These are phyloP conservation scores for Xestia sexstrigata DNA, from an alignment of 2,888 invertebrate genomes.

Conservation along the genomic window DNA sequence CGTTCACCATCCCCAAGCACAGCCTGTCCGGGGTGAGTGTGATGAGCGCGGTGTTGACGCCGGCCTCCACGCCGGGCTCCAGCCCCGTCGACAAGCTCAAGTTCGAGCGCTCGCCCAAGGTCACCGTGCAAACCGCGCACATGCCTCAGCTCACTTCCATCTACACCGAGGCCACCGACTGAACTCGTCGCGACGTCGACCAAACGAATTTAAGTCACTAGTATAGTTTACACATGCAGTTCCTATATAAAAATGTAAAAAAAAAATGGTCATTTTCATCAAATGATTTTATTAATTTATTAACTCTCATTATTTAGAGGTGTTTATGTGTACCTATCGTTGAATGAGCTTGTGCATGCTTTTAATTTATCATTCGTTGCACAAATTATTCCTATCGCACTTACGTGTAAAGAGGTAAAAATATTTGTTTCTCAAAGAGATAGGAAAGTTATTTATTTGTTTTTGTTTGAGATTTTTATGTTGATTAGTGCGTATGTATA, in stretches of 20 bases:
- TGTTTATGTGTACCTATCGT: constrained; percentile 59
- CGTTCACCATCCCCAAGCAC: constrained; percentile 86
- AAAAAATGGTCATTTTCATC: constrained; percentile 67
- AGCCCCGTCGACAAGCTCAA: constrained; percentile 79
- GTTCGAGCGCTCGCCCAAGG: constrained; percentile 79
- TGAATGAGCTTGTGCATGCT: constrained; percentile 72
- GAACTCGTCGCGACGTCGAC: constrained; percentile 56
- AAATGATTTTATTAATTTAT: constrained; percentile 54
- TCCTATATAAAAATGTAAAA: constrained; percentile 79
- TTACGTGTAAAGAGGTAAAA: constrained; percentile 67
- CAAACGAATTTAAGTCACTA: constrained; percentile 84
- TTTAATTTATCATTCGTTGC: constrained; percentile 66
- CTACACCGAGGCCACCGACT: constrained; percentile 72
- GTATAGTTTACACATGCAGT: constrained; percentile 79
- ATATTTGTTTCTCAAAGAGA: constrained; percentile 65
- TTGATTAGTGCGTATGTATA: constrained; percentile 67
- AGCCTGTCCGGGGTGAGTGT: constrained; percentile 79
- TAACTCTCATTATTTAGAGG: constrained; percentile 63
- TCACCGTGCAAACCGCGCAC: constrained; percentile 78
- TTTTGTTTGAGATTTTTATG: constrained; percentile 70
- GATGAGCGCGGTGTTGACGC: constrained; percentile 85
- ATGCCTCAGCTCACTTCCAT: constrained; percentile 67
- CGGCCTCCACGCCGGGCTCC: constrained; percentile 86
- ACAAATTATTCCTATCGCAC: constrained; percentile 67
- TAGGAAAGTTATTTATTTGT: constrained; percentile 67